Evolutionary conservation across 1,140 invertebrate species (phyloP).

Genomic region (Cyclargus thomasi): DNA sequence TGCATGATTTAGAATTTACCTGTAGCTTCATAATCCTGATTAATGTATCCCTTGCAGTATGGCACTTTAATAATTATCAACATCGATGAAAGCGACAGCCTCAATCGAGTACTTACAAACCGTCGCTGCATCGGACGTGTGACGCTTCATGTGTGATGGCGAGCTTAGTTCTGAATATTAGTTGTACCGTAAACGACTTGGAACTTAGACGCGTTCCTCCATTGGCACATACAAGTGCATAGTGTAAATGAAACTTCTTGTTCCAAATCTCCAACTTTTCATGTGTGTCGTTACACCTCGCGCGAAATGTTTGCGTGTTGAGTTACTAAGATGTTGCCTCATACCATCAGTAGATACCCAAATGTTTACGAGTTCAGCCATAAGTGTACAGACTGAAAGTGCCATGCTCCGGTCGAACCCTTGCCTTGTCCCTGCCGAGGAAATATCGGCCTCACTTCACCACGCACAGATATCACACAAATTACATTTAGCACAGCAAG

Average conservation of each 20-base stretch:
- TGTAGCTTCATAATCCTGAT: constrained; percentile 50
- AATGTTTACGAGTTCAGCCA: constrained; percentile 48
- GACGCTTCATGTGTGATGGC: constrained; percentile 67
- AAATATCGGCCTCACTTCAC: constrained; percentile 36
- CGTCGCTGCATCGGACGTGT: constrained; percentile 60
- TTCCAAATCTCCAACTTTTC: constrained; percentile 74
- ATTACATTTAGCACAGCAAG: constrained; percentile 25
- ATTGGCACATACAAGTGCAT: constrained; percentile 73
- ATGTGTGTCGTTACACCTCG: constrained; percentile 62
- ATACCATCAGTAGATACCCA: constrained; percentile 55
- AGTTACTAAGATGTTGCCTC: constrained; percentile 53
- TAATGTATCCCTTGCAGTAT: constrained; percentile 67
- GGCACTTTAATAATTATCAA: constrained; percentile 70
- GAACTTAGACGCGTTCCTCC: constrained; percentile 65
- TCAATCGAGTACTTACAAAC: constrained; percentile 51
- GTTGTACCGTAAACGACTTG: constrained; percentile 53
- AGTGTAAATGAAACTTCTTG: constrained; percentile 71
- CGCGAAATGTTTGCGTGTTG: constrained; percentile 68
- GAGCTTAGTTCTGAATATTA: constrained; percentile 50
- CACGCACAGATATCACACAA: constrained; percentile 26
- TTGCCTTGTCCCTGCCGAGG: constrained; percentile 42
- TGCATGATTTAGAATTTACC: constrained; percentile 56
- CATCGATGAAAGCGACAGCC: constrained; percentile 47
- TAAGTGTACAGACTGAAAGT: constrained; percentile 62
- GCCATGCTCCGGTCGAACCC: constrained; percentile 69